These are phyloP conservation scores for Tinea semifulvella DNA, from an alignment of 2,888 invertebrate genomes.

Conservation along the genomic window DNA sequence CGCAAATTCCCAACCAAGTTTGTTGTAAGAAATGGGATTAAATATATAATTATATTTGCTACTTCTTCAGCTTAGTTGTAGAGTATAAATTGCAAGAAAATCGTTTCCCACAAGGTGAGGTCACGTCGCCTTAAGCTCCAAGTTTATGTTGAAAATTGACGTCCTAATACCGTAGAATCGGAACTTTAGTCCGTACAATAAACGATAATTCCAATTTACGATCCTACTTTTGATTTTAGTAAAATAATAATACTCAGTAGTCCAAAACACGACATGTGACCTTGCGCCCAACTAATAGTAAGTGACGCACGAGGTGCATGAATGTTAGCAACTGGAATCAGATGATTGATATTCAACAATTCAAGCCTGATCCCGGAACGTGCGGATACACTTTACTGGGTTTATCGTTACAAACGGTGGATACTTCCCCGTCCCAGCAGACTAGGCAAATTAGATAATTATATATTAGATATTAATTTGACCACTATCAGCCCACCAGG, in stretches of 20 bases:
- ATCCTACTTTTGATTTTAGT: background rate
- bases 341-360: too few relatives aligned
- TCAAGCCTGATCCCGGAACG: too few relatives aligned
- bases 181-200: background rate
- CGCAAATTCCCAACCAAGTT: too few relatives aligned
- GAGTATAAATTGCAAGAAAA: constrained; percentile 1
- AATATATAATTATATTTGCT: background rate
- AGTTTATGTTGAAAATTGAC: constrained; percentile 1
- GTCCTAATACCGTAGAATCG: background rate
- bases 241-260: too few relatives aligned
- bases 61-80: too few relatives aligned
- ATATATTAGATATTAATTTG: too few relatives aligned
- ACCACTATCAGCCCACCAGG: too few relatives aligned
- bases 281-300: background rate
- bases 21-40: background rate
- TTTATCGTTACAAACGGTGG: too few relatives aligned
- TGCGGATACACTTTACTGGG: too few relatives aligned
- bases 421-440: too few relatives aligned
- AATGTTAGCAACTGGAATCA: too few relatives aligned
- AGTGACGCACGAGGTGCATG: background rate
- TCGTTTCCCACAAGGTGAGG: constrained; percentile 4
- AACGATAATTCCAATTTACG: background rate
- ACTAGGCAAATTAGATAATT: too few relatives aligned
- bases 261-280: background rate
- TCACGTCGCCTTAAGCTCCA: background rate